Conservation (phyloP, 2,888 invertebrate genomes). For the Heliconius cydno region DNA sequence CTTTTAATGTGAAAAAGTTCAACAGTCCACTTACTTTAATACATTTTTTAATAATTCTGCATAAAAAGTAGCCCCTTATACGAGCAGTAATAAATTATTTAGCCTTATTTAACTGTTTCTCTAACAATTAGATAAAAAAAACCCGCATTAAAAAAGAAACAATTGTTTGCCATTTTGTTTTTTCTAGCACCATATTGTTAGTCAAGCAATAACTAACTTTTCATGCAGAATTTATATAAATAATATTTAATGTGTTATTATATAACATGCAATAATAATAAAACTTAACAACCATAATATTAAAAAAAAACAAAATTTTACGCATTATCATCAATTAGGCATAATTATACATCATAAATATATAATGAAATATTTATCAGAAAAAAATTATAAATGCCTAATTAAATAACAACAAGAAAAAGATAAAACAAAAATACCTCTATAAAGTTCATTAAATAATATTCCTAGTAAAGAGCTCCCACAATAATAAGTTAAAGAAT, state of each 20-base stretch:
- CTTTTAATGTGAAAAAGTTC: conserved; percentile 79
- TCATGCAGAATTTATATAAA: conserved; percentile 5
- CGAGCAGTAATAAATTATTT: conserved; percentile 4
- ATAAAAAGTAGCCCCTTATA: conserved; percentile 29
- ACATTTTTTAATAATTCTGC: conserved; percentile 19
- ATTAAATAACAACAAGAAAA: background rate
- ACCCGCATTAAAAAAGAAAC: background rate
- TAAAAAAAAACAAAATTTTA: too few relatives aligned
- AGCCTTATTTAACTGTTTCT: background rate
- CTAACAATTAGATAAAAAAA: background rate
- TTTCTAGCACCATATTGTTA: background rate
- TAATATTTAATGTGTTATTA: too few relatives aligned
- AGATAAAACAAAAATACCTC: background rate
- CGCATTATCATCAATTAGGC: background rate
- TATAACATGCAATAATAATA: conserved; percentile 1
- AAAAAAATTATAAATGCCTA: background rate
- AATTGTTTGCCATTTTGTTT: background rate
- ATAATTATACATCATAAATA: background rate
- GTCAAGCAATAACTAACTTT: background rate
- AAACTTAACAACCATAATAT: conserved; percentile 1
- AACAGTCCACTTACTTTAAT: conserved; percentile 78
- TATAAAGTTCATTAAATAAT: background rate
- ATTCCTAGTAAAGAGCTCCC: background rate
- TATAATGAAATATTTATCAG: background rate
- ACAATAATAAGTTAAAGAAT: background rate